These are phyloP conservation scores for Tonatia bakeri DNA, from an alignment of 2,113 vertebrate genomes.

Conservation along the genomic window DNA sequence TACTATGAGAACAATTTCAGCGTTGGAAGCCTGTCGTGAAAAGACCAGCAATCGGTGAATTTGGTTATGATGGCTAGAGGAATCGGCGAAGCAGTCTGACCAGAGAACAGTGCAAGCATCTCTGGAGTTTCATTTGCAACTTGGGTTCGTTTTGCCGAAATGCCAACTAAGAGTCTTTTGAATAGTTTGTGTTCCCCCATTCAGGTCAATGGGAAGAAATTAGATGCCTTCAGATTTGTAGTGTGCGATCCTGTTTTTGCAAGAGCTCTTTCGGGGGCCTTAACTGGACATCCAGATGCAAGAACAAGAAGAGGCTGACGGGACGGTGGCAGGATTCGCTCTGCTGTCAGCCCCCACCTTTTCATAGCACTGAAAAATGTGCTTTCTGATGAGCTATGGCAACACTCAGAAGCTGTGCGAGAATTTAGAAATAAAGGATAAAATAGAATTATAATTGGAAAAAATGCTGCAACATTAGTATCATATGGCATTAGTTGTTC, in stretches of 20 bases:
- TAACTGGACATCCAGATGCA: background rate
- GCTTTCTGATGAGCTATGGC: background rate
- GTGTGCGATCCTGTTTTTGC: background rate
- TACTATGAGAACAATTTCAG: background rate
- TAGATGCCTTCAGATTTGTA: background rate
- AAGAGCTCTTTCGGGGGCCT: background rate
- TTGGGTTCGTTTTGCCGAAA: background rate
- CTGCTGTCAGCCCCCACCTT: background rate
- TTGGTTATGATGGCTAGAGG: background rate
- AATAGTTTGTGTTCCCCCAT: background rate
- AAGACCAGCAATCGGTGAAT: background rate
- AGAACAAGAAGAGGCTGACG: background rate
- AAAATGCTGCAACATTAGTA: background rate
- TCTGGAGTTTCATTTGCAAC: background rate
- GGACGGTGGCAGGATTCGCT: background rate
- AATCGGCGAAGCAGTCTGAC: background rate
- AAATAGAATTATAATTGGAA: background rate
- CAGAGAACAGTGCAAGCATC: background rate
- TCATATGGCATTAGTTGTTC: background rate
- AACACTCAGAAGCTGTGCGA: background rate
- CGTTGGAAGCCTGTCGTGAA: background rate
- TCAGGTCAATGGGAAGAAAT: background rate
- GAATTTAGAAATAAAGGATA: background rate
- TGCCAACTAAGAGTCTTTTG: background rate
- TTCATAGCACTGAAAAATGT: background rate